Base-by-base conservation (phyloP, 2,113 vertebrate species). In the Tetraodon nigroviridis region DNA sequence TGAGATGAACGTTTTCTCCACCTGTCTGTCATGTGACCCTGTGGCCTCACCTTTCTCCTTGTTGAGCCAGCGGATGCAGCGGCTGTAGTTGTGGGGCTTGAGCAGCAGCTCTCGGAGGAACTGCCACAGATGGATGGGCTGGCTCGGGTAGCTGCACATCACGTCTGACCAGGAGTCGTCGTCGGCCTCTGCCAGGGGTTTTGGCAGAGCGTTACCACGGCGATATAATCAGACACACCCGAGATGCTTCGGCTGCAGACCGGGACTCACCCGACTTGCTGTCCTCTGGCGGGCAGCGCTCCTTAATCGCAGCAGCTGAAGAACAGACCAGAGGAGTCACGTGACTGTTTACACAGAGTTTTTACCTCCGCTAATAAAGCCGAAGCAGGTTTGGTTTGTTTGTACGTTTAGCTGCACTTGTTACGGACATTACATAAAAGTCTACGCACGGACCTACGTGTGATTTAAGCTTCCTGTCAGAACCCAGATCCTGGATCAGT, bases 81-180 rank as follows among this genome's bases (percentile, higher is more conserved):
- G 92, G 17, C 94, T 93, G 14, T 95, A 94, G 86, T 87, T 93
- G 64, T 94, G 92, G 0, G 94, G 94, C 46, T 96, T 96, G 63
- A 94, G 91, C 69, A 98, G 90, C 74, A 98, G 91, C 84, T 97
- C 94, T 22, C 90, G 89, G 67, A 98, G 91, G 83, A 98, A 98
- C 82, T 98, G 95, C 95, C 95, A 97, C 45, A 98, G 89, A 82
- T 96, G 95, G 74, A 98, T 96, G 73, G 95, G 95, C 78, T 96
- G 95, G 42, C 90, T 92, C 0, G 93, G 89, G 6, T 91, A 94
- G 54, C 84, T 93, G 0, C 92, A 93, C 62, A 93, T 91, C 57
- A 89, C 90, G 61, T 95, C 92, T 6, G 87, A 70, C 93, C 93
- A 94, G 71, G 82, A 62, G 16, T 91, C 83, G 19, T 93, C 90